Percentiles rank a stretch among this genome's conserved stretches.
These are phyloP conservation scores for Ceratoteleas bidentatus DNA, from an alignment of 1,140 invertebrate genomes.

Conservation along the genomic window DNA sequence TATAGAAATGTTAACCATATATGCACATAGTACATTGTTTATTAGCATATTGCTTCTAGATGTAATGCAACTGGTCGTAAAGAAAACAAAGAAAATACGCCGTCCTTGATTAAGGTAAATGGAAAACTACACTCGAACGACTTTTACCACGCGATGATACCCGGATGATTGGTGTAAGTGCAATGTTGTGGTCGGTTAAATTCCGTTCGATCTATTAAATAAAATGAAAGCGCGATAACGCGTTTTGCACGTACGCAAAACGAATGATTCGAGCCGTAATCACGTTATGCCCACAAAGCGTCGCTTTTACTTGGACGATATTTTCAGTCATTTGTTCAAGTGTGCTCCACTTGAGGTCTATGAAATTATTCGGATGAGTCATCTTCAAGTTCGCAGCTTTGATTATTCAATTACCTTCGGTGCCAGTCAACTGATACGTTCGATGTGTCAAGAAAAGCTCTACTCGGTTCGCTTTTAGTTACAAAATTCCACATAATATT, in stretches of 20 bases:
- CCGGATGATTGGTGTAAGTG: not conserved
- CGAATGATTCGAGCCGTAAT: conserved; percentile 17
- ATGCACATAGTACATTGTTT: too few species aligned
- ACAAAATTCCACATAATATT: not conserved
- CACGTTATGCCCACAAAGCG: conserved; percentile 24
- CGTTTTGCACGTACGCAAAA: not conserved
- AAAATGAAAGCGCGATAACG: not conserved
- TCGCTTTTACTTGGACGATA: conserved; percentile 38
- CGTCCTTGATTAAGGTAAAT: too few species aligned
- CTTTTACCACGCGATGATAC: too few species aligned
- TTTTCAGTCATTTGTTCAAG: conserved; percentile 52
- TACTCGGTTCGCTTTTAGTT: too few species aligned
- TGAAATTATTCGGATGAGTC: conserved; percentile 50
- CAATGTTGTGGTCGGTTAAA: not conserved
- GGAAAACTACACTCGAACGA: too few species aligned
- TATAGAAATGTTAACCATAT: too few species aligned
- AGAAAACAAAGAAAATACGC: too few species aligned
- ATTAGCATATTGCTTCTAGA: too few species aligned
- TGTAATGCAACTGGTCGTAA: too few species aligned
- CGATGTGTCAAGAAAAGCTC: conserved; percentile 8
- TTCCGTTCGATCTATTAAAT: not conserved
- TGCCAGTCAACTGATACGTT: conserved; percentile 51
- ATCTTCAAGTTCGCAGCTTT: conserved; percentile 53
- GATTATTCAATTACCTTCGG: conserved; percentile 61
- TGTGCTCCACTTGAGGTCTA: conserved; percentile 51